These are phyloP conservation scores for Zaprionus nigranus DNA, from an alignment of 1,140 invertebrate genomes.

Conservation along the genomic window DNA sequence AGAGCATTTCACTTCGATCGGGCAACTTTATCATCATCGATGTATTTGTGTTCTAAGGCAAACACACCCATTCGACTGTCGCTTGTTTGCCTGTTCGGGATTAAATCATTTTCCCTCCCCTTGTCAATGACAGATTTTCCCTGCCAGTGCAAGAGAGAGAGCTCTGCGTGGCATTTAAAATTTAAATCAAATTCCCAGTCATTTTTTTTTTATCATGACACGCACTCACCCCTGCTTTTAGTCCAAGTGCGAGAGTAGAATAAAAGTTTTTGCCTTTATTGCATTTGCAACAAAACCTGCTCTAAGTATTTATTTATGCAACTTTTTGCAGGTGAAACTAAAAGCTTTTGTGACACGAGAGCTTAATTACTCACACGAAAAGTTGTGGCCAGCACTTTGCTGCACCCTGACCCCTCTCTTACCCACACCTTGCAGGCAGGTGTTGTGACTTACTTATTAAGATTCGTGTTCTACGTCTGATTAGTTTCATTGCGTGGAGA, in stretches of 20 bases:
- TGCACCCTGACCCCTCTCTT: background rate
- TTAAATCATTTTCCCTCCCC: constrained; percentile 26
- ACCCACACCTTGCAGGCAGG: background rate
- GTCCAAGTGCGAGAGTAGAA: constrained; percentile 1
- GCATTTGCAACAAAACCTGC: constrained; percentile 4
- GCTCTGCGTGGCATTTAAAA: background rate
- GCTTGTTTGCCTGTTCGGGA: constrained; percentile 24
- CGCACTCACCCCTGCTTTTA: background rate
- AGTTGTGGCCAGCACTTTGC: background rate
- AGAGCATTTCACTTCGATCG: constrained; percentile 11
- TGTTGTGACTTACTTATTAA: background rate
- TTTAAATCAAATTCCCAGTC: constrained; percentile 6
- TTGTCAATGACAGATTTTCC: background rate
- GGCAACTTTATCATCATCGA: constrained; percentile 37
- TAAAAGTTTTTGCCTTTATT: constrained; percentile 4
- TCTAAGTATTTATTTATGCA: constrained; percentile 4
- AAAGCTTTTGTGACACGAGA: constrained; percentile 8
- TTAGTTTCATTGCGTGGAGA: background rate
- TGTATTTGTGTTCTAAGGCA: constrained; percentile 7
- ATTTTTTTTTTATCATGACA: background rate
- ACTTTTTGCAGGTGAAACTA: constrained; percentile 1
- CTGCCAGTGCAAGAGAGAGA: background rate
- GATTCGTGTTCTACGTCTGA: background rate
- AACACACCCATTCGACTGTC: constrained; percentile 22
- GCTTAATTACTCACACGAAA: constrained; percentile 6